Evolutionary conservation across 1,140 invertebrate species (phyloP).

Genomic region (Diorhabda sublineata): DNA sequence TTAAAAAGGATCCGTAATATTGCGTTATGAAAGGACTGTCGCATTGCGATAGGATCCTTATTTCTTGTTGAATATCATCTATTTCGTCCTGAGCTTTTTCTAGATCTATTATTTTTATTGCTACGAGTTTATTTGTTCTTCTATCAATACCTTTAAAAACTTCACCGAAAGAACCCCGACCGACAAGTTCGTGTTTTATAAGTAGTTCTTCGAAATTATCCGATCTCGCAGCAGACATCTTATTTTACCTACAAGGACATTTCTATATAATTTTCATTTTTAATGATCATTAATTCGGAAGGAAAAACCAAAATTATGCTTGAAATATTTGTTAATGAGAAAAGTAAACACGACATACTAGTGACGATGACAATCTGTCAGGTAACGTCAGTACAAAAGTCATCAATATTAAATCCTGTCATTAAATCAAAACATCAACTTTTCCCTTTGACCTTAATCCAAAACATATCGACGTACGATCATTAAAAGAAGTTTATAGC

Average conservation of each 20-base stretch:
- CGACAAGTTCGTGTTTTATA: conserved; percentile 10
- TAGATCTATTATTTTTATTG: conserved; percentile 12
- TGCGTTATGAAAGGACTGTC: conserved; percentile 4
- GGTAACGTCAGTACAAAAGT: no score
- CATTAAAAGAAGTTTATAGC: no score
- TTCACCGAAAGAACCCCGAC: conserved; percentile 8
- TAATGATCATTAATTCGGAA: no score
- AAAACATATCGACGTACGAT: no score
- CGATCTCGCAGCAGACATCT: background rate
- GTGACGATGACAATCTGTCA: no score
- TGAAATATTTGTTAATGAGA: no score
- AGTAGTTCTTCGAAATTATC: background rate
- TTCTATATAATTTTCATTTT: no score
- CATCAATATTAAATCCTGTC: no score
- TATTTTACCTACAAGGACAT: background rate
- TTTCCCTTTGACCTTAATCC: no score
- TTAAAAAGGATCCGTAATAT: conserved; percentile 34
- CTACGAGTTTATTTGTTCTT: conserved; percentile 4
- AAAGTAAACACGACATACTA: no score
- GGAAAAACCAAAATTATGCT: no score
- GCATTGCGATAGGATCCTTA: conserved; percentile 3
- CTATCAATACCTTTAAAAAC: conserved; percentile 10
- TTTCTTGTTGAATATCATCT: conserved; percentile 7
- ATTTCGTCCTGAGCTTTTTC: conserved; percentile 13
- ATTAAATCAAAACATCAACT: no score